Conservation (phyloP, 2,797 vertebrate species). For the Moxostoma hubbsi region DNA sequence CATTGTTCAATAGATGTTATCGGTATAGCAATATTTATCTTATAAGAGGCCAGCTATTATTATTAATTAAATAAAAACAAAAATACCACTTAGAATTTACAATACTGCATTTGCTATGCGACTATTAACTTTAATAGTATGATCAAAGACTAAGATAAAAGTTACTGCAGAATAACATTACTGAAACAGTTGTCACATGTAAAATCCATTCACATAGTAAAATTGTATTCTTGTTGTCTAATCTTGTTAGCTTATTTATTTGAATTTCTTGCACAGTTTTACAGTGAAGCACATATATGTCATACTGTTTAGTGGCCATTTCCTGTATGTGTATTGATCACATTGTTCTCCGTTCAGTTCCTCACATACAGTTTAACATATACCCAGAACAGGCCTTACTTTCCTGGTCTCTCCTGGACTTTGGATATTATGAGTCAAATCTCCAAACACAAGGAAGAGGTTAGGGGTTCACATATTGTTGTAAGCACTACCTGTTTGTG, state of each 20-base stretch:
- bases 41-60: background rate
- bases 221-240: background rate
- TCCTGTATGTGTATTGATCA: constrained; percentile 27
- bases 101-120: background rate
- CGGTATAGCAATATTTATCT: background rate
- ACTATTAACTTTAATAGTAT: background rate
- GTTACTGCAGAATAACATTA: background rate
- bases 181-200: background rate
- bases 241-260: background rate
- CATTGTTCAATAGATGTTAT: constrained; percentile 19
- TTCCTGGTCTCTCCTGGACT: constrained; percentile 1
- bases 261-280: background rate
- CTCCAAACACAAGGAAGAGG: background rate
- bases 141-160: background rate
- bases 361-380: background rate
- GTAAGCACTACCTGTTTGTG: background rate
- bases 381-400: constrained; percentile 13
- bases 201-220: background rate
- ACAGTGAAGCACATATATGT: background rate
- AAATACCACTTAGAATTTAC: background rate
- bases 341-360: background rate
- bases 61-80: background rate
- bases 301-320: background rate
- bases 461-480: background rate
- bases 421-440: background rate